Conservation (phyloP, 2,113 vertebrate species). For the Microcebus griseorufus region DNA sequence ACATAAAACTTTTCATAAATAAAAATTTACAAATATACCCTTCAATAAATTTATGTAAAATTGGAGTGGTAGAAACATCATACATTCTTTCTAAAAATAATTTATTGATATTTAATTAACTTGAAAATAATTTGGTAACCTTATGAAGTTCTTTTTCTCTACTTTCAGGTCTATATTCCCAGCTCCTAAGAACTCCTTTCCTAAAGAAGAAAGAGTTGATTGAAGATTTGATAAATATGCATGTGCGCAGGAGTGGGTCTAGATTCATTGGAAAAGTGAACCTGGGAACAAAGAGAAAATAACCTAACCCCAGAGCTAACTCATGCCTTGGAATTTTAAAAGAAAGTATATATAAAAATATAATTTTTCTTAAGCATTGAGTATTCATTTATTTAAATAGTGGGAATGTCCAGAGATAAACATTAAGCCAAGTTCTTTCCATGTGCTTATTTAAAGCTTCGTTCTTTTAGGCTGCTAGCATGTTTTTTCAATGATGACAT, state of each 20-base stretch:
- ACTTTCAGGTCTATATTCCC: slow-evolving; percentile 86
- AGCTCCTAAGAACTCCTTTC: slow-evolving; percentile 81
- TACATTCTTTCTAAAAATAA: not conserved
- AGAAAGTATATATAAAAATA: not conserved
- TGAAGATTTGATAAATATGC: slow-evolving; percentile 84
- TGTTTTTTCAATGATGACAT: not conserved
- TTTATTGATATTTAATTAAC: not conserved
- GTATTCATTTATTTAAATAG: slow-evolving; percentile 21
- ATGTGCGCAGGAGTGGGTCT: slow-evolving; percentile 78
- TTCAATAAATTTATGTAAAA: not conserved
- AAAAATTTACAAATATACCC: not conserved
- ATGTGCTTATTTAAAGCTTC: not conserved
- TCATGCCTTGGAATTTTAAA: not conserved
- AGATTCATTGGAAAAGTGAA: slow-evolving; percentile 71
- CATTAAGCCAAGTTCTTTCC: not conserved
- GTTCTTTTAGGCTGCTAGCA: not conserved
- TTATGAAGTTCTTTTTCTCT: slow-evolving; percentile 53
- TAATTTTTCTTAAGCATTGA: slow-evolving; percentile 25
- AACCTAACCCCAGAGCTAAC: not conserved
- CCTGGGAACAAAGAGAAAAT: slow-evolving; percentile 78
- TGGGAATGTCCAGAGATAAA: slow-evolving; percentile 17
- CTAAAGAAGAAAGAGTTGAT: slow-evolving; percentile 83
- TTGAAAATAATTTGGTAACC: not conserved
- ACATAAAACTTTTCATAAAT: not conserved
- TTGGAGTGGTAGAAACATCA: not conserved